These are phyloP conservation scores for Bactericera cockerelli DNA, from an alignment of 1,140 invertebrate species.

Conservation along the genomic window DNA sequence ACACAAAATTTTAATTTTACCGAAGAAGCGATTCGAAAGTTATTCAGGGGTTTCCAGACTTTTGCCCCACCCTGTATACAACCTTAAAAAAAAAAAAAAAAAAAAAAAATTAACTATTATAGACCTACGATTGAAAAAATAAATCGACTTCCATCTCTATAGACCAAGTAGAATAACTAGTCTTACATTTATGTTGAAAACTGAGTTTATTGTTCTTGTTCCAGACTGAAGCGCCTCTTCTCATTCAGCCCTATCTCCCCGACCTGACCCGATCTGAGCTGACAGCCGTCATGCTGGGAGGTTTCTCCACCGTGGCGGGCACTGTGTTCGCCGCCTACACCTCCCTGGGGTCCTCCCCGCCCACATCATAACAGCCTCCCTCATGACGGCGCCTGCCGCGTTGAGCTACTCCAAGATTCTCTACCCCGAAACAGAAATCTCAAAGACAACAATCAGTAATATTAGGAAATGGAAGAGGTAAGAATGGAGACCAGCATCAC, in stretches of 20 bases:
- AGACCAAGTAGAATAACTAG: too few relatives aligned
- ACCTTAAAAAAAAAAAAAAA: too few relatives aligned
- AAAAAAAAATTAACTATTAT: too few relatives aligned
- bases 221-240: constrained; percentile 72
- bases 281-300: constrained; percentile 82
- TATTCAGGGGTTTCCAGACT: too few relatives aligned
- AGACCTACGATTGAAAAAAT: too few relatives aligned
- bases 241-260: constrained; percentile 75
- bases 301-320: constrained; percentile 88
- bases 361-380: constrained; percentile 72
- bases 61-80: too few relatives aligned
- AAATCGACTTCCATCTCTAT: too few relatives aligned
- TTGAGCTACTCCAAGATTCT: constrained; percentile 78
- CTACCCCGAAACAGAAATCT: constrained; percentile 73
- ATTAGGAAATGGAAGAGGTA: constrained; percentile 46
- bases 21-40: too few relatives aligned
- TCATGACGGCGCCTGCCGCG: constrained; percentile 90
- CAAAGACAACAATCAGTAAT: constrained; percentile 48
- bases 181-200: too few relatives aligned
- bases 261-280: constrained; percentile 77
- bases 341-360: constrained; percentile 69
- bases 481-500: constrained; percentile 23
- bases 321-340: constrained; percentile 86
- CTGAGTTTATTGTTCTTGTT: constrained; percentile 24
- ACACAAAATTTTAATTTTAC: too few relatives aligned